Conservation (phyloP, 2,888 invertebrate species). For the Ochlodes sylvanus region DNA sequence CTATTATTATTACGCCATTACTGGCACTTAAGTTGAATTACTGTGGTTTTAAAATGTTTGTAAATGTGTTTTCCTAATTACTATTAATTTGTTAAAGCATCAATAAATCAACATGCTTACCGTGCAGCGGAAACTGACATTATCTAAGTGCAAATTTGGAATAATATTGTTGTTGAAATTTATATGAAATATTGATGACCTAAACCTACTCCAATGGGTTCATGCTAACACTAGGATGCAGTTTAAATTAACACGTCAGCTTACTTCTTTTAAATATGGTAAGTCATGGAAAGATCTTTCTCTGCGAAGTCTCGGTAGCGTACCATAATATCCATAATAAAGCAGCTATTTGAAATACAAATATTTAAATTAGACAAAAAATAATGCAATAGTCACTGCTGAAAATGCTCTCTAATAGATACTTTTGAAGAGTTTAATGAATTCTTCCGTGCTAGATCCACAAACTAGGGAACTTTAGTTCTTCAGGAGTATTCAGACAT, state of each 20-base stretch:
- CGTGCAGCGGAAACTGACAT: slow-evolving; percentile 37
- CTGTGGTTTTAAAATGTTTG: slow-evolving; percentile 26
- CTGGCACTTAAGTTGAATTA: slow-evolving; percentile 9
- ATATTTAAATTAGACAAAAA: slow-evolving; percentile 44
- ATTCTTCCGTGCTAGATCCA: too few relatives aligned
- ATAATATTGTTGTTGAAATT: neutral
- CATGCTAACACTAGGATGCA: slow-evolving; percentile 61
- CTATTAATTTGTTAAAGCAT: slow-evolving; percentile 45
- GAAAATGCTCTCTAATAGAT: neutral
- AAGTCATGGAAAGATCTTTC: slow-evolving; percentile 93
- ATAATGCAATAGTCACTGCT: neutral
- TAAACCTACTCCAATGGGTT: slow-evolving; percentile 46
- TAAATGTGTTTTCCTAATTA: slow-evolving; percentile 36
- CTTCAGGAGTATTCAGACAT: too few relatives aligned
- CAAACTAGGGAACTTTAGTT: too few relatives aligned
- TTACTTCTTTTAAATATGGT: slow-evolving; percentile 92
- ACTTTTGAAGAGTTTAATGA: too few relatives aligned
- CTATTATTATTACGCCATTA: slow-evolving; percentile 24
- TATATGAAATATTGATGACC: slow-evolving; percentile 39
- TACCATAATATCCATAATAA: slow-evolving; percentile 89
- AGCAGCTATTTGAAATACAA: slow-evolving; percentile 86
- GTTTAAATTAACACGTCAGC: slow-evolving; percentile 52
- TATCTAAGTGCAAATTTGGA: slow-evolving; percentile 1
- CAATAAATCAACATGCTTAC: slow-evolving; percentile 45
- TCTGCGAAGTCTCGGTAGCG: slow-evolving; percentile 89